Evolutionary conservation across 2,888 invertebrate species (phyloP), one percentile per base, ranked within the genome.

Genomic region (Zaprionus bogoriensis): DNA sequence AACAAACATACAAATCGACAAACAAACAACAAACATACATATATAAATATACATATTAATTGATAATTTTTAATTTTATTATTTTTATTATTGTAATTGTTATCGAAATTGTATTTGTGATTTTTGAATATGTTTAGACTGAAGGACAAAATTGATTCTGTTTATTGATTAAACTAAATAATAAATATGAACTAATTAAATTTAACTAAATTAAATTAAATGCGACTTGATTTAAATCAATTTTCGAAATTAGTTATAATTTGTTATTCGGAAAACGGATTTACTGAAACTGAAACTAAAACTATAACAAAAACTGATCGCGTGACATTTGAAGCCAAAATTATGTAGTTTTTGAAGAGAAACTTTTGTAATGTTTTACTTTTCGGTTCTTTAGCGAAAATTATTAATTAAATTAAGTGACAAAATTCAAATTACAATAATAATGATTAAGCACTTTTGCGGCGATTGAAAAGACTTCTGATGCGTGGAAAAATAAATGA

Each of bases 71-170:
- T 76, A 77, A 74, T 71, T 71, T 83, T 74, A 76, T 83, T 83
- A 74, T 80, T 80, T 72, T 84, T 84, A 80, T 86, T 86, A 84
- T 86, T 78, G 78, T 81, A 85, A 85, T 81, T 81, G 80, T 81
- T 81, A 83, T 83, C 82, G 84, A 83, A 83, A 83, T 83, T 83
- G 82, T 83, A 84, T 84, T 84, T 83, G 82, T 83, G 82, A 83
- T 83, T 83, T 84, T 85, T 81, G 80, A 81, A 85, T 81, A 82
- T 86, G 81, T 83, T 83, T 84, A 83, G 82, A 83, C 82, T 83
- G 82, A 83, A 72, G 83, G 83, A 78, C 82, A 83, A 83, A 86
- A 86, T 83, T 81, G 28, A 84, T 85, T 84, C 69, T 69, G 73
- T 76, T 69, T 76, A 72, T 67, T 67, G 53, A 74, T 72, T 67